Conservation (phyloP, 2,888 invertebrate species). For the Herminia tarsipennalis region DNA sequence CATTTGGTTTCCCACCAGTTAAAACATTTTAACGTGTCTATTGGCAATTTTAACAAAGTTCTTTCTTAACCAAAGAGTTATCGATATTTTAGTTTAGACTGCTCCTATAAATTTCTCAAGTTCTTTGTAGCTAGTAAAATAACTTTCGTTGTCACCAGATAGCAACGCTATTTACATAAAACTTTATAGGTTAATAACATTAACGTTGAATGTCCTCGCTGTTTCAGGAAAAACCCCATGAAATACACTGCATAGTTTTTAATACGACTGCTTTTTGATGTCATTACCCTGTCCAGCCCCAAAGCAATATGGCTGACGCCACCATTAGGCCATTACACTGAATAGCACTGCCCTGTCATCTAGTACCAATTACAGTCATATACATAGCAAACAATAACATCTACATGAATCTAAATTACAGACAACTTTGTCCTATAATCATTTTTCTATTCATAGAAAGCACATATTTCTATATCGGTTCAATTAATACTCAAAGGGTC, state of each 20-base stretch:
- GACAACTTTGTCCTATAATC: constrained; percentile 39
- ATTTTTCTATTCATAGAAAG: constrained; percentile 46
- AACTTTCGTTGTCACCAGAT: constrained; percentile 26
- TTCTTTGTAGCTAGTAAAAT: constrained; percentile 33
- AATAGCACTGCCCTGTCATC: constrained; percentile 57
- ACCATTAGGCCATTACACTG: constrained; percentile 62
- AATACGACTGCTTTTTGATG: constrained; percentile 53
- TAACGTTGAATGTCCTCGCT: constrained; percentile 20
- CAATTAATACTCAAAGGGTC: constrained; percentile 50
- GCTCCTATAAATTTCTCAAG: constrained; percentile 21
- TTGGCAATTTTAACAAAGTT: constrained; percentile 2
- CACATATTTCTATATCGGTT: constrained; percentile 38
- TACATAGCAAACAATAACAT: constrained; percentile 40
- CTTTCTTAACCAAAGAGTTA: constrained; percentile 4
- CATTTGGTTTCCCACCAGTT: constrained; percentile 9
- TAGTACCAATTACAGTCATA: constrained; percentile 49
- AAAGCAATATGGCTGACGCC: constrained; percentile 46
- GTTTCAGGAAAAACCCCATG: constrained; percentile 49
- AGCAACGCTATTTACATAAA: constrained; percentile 36
- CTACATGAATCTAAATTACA: constrained; percentile 29
- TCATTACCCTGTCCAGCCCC: constrained; percentile 57
- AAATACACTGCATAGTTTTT: constrained; percentile 47
- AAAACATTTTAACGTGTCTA: constrained; percentile 6
- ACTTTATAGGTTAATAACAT: constrained; percentile 34
- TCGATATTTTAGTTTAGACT: constrained; percentile 22